phyloP scores from a whole-genome alignment of 1,140 invertebrate species.

The Drosophila athabasca region DNA sequence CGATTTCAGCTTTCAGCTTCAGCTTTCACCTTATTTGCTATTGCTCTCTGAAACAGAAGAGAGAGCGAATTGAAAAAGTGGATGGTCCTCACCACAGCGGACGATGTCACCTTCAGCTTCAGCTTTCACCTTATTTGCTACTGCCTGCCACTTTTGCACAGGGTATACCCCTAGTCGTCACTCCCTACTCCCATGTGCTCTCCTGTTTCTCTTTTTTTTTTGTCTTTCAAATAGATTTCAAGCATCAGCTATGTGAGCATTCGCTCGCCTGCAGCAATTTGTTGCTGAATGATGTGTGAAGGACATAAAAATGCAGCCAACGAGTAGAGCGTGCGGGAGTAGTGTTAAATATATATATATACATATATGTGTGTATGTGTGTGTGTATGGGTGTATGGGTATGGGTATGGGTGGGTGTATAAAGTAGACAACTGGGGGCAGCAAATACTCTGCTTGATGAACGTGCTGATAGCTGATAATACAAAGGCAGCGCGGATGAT shows the following conservation, averaged over 20 bases:
- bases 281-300: slow-evolving; percentile 80
- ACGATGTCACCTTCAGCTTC: too few relatives aligned
- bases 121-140: too few relatives aligned
- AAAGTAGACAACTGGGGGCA: slow-evolving; percentile 62
- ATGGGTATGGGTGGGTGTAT: neutral
- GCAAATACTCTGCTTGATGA: slow-evolving; percentile 51
- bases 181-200: too few relatives aligned
- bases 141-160: too few relatives aligned
- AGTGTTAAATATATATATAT: neutral
- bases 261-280: slow-evolving; percentile 71
- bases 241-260: slow-evolving; percentile 64
- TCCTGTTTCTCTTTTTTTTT: slow-evolving; percentile 23
- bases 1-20: too few relatives aligned
- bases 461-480: slow-evolving; percentile 66
- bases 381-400: neutral
- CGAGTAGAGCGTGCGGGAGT: slow-evolving; percentile 13
- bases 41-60: too few relatives aligned
- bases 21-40: too few relatives aligned
- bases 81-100: too few relatives aligned
- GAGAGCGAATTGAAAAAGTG: too few relatives aligned
- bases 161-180: too few relatives aligned
- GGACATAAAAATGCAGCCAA: slow-evolving; percentile 69
- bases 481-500: slow-evolving; percentile 12
- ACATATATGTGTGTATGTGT: too few relatives aligned
- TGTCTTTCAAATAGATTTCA: slow-evolving; percentile 73